These are phyloP conservation scores for Micromys minutus DNA, from an alignment of 2,113 vertebrate species.

Conservation along the genomic window DNA sequence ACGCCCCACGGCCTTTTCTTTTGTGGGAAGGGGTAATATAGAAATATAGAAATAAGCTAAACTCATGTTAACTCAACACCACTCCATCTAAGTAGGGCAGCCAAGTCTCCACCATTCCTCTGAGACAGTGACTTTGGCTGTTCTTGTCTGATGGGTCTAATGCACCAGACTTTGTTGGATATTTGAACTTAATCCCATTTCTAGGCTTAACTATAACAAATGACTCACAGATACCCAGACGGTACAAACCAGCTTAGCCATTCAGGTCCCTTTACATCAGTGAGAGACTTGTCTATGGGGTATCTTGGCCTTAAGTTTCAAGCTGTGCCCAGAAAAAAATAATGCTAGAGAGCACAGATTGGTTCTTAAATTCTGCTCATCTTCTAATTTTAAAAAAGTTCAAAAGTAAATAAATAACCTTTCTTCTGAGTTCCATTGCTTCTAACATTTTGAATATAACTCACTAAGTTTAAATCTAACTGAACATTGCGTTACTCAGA, in stretches of 20 bases:
- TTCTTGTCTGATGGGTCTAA: neutral
- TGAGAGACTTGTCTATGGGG: neutral
- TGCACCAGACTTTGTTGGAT: neutral
- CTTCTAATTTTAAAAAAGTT: neutral
- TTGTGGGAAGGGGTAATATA: neutral
- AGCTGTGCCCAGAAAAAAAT: neutral
- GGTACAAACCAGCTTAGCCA: neutral
- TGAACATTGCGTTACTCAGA: neutral
- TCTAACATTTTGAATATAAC: neutral
- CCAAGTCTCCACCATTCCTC: neutral
- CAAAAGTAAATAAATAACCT: neutral
- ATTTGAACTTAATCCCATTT: constrained; percentile 15
- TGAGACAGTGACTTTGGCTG: neutral
- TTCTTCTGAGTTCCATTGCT: neutral
- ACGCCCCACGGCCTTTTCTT: neutral
- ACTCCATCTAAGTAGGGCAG: neutral
- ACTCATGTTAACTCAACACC: neutral
- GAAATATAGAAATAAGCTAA: constrained; percentile 4
- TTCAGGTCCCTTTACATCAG: neutral
- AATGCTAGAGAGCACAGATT: neutral
- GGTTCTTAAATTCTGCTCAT: neutral
- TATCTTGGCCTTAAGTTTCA: neutral
- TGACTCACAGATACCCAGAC: neutral
- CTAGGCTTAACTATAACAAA: neutral
- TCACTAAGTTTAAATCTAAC: constrained; percentile 5